phyloP scores from a whole-genome alignment of 1,140 invertebrate genomes.

The Trichonephila clavata region DNA sequence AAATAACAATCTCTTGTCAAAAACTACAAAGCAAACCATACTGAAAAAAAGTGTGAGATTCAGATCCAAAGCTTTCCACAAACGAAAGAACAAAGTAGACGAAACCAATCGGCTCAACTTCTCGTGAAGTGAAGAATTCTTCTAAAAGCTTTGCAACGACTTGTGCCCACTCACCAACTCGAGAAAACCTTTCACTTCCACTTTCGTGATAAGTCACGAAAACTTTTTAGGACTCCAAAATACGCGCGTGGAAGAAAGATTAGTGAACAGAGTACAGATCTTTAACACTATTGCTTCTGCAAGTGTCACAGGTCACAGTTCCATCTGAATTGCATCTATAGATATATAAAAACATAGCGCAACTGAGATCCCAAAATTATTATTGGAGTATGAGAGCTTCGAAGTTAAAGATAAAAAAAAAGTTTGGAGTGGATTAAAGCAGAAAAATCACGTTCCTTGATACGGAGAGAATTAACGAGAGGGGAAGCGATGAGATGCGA shows the following conservation, averaged over 20 bases:
- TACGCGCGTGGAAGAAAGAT: constrained; percentile 13
- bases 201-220: constrained; percentile 57
- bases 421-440: constrained; percentile 51
- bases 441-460: constrained; percentile 55
- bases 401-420: not conserved
- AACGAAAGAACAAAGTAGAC: constrained; percentile 4
- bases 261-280: not conserved
- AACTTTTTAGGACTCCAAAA: constrained; percentile 61
- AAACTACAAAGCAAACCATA: not conserved
- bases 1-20: too few relatives aligned
- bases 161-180: not conserved
- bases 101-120: not conserved
- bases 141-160: constrained; percentile 2
- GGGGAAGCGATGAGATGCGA: not conserved
- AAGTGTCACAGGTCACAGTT: constrained; percentile 25
- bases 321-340: not conserved
- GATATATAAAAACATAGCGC: not conserved
- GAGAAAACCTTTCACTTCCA: constrained; percentile 52
- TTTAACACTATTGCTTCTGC: constrained; percentile 48
- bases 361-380: not conserved
- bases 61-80: not conserved
- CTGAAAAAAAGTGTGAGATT: not conserved
- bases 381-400: not conserved
- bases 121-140: constrained; percentile 1
- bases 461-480: constrained; percentile 28